Evolutionary conservation across 53 echinoderm and acorn worm genomes (phyloP), one percentile per base, ranked within the genome.

Genomic region (Mesocentrotus franciscanus): DNA sequence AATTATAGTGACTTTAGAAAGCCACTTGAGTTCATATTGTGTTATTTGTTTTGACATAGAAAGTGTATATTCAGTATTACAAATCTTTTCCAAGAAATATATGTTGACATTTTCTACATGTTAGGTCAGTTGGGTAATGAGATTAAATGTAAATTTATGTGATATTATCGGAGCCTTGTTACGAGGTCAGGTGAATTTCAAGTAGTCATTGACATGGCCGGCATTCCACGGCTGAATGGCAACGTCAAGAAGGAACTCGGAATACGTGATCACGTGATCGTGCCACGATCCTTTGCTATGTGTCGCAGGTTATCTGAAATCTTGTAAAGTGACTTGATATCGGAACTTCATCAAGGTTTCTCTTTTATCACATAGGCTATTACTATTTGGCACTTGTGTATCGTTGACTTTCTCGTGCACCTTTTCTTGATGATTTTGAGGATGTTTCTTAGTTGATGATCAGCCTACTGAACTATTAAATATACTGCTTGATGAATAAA

Each of bases 251-350:
- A 39, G 36, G 81, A 76, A 10, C 76, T 29, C 30, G 27, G 76
- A 81, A 81, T 36, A 81, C 81, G 22, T 81, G 42, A 81, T 42
- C 81, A 81, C 81, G 22, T 81, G 42, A 81, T 42, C 81, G 20
- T 20, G 81, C 36, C 42, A 14, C 81, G 9, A 36, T 42, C 36
- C 39, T 36, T 22, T 36, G 42, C 22, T 36, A 36, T 36, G 42
- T 81, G 81, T 42, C 12, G 81, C 20, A 81, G 81, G 81, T 42
- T 81, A 81, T 81, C 81, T 39, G 81, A 81, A 81, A 81, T 81
- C 81, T 81, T 33, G 36, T 36, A 18, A 58, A 87, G 56, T 57
- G 87, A 87, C 58, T 58, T 58, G 27, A 87, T 87, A 27, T n/a
- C 58, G 15, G 24, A 58, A 58, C 87, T 87, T 87, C 14, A 57